Evolutionary conservation across 1,140 invertebrate genomes (phyloP).

Genomic region (Macrotrachela quadricornifera): DNA sequence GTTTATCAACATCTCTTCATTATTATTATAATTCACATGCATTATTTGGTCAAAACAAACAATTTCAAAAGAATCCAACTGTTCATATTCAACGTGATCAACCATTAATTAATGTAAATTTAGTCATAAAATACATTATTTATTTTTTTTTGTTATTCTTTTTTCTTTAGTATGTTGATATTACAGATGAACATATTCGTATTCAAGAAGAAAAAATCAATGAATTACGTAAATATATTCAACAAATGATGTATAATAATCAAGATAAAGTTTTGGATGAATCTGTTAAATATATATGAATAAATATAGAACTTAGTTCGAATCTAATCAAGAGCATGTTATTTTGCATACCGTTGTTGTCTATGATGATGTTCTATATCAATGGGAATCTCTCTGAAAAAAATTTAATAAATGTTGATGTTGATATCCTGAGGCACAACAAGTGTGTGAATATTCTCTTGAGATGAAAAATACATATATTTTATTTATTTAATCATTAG

Average conservation of each 20-base stretch:
- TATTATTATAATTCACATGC: conserved; percentile 20
- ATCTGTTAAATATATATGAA: too few relatives aligned
- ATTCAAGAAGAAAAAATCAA: conserved; percentile 69
- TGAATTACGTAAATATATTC: conserved; percentile 54
- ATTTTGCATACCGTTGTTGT: too few relatives aligned
- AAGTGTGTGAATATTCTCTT: too few relatives aligned
- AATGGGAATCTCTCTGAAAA: too few relatives aligned
- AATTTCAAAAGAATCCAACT: conserved; percentile 72
- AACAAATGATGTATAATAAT: conserved; percentile 41
- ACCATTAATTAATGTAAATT: conserved; percentile 57
- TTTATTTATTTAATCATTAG: too few relatives aligned
- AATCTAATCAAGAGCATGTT: too few relatives aligned
- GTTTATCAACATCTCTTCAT: conserved; percentile 41
- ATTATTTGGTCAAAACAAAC: conserved; percentile 70
- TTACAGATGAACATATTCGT: conserved; percentile 75
- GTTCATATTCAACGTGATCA: conserved; percentile 88
- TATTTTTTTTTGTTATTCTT: not conserved
- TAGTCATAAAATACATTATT: not conserved
- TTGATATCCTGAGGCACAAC: too few relatives aligned
- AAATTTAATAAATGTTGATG: too few relatives aligned
- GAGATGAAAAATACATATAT: too few relatives aligned
- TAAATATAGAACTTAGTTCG: too few relatives aligned
- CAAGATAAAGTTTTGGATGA: too few relatives aligned
- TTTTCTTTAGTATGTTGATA: conserved; percentile 46
- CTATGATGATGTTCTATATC: too few relatives aligned